Percentiles rank a stretch among this genome's conserved stretches.
phyloP scores from a whole-genome alignment of 1,140 invertebrate genomes.

The Oppia nitens region DNA sequence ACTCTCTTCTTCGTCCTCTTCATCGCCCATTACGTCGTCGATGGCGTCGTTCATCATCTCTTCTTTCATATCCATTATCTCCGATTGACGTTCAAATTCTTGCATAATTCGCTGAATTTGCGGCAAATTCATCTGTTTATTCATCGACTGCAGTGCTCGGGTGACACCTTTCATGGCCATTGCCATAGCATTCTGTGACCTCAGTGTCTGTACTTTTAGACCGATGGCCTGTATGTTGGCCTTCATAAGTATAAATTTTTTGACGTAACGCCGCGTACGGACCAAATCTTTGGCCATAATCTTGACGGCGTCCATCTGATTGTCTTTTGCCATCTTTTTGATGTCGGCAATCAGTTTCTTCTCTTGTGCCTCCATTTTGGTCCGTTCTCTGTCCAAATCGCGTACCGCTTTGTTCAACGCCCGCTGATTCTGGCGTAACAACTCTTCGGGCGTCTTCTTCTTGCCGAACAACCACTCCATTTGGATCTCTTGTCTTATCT shows the following conservation, averaged over 20 bases:
- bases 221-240: slow-evolving; percentile 98
- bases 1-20: slow-evolving; percentile 92
- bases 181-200: slow-evolving; percentile 98
- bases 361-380: slow-evolving; percentile 95
- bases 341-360: slow-evolving; percentile 97
- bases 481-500: too few species aligned
- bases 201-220: slow-evolving; percentile 91
- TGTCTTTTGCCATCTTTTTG: slow-evolving; percentile 96
- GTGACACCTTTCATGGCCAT: slow-evolving; percentile 99
- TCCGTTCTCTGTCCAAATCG: slow-evolving; percentile 81
- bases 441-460: slow-evolving; percentile 87
- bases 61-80: slow-evolving; percentile 99
- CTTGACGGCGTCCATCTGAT: slow-evolving; percentile 99
- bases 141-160: slow-evolving; percentile 96
- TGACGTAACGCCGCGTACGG: slow-evolving; percentile 73
- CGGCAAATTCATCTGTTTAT: slow-evolving; percentile 82
- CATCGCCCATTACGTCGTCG: slow-evolving; percentile 97
- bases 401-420: slow-evolving; percentile 97
- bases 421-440: slow-evolving; percentile 93
- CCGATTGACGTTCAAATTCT: slow-evolving; percentile 98
- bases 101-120: slow-evolving; percentile 94
- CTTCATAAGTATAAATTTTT: slow-evolving; percentile 99
- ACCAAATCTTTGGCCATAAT: slow-evolving; percentile 99
- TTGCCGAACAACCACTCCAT: slow-evolving; percentile 96
- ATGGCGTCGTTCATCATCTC: slow-evolving; percentile 99